Evolutionary conservation across 2,888 invertebrate genomes (phyloP), one percentile per base, ranked within the genome.

Genomic region (Acleris emargana): DNA sequence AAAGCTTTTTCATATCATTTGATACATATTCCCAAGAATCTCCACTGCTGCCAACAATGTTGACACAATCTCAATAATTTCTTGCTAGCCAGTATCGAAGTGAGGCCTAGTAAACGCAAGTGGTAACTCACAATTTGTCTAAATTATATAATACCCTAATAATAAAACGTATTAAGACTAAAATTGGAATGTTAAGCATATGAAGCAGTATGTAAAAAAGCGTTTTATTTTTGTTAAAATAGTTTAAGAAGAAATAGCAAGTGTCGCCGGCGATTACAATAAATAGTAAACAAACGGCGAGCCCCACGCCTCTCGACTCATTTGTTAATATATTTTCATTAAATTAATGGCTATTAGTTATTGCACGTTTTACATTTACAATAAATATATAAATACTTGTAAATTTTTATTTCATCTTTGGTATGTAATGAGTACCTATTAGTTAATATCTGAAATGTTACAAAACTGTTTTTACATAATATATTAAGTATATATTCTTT

Each of bases 341-440:
- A 89, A 89, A 89, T 92, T 91, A 91, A 87, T 83, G 88, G 79
- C 91, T 93, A 93, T 92, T 88, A 91, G 84, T 93, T 93, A 93
- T 93, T 93, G 93, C 93, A 93, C 93, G 87, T 90, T 92, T 93
- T 92, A 91, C 87, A 91, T 90, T 90, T 89, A 91, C 86, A 91
- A 91, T 93, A 91, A 91, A 92, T 91, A 91, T 91, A 92, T 91
- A 91, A 91, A 91, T 92, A 92, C 89, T 92, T 92, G 91, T 91
- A 91, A 90, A 90, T 91, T 91, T 86, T 81, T 83, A 84, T 90
- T 84, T 81, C 89, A 88, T 90, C 85, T 91, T 89, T 89, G 87
- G 89, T 91, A 89, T 88, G 88, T 89, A 86, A 89, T 89, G 90
- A 88, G 87, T 88, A 88, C 88, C 89, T 90, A 91, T 90, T 81